These are phyloP conservation scores for Brenthis daphne DNA, from an alignment of 2,888 invertebrate species.

Conservation along the genomic window DNA sequence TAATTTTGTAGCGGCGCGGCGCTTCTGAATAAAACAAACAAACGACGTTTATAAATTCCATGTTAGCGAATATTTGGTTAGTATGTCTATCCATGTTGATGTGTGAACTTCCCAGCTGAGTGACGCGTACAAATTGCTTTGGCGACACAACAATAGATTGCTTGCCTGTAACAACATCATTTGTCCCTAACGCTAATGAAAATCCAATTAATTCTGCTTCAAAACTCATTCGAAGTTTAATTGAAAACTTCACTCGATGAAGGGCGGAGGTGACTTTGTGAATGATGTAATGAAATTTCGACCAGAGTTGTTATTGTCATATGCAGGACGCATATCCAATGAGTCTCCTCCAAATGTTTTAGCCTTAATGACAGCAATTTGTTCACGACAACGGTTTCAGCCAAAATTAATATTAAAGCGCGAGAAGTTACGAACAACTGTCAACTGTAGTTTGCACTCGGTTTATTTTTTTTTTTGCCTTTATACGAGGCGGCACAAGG, in stretches of 20 bases:
- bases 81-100: constrained; percentile 47
- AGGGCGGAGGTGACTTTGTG: constrained; percentile 63
- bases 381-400: constrained; percentile 43
- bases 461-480: constrained; percentile 51
- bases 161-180: constrained; percentile 76
- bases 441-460: constrained; percentile 39
- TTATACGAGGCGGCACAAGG: constrained; percentile 42
- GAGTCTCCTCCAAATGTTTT: constrained; percentile 63
- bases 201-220: constrained; percentile 79
- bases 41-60: background rate
- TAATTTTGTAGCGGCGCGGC: constrained; percentile 1
- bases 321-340: constrained; percentile 73
- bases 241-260: constrained; percentile 74
- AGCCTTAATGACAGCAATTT: constrained; percentile 65
- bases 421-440: constrained; percentile 33
- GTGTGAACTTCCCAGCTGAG: constrained; percentile 62
- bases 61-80: constrained; percentile 35
- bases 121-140: constrained; percentile 75
- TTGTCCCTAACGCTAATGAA: constrained; percentile 79
- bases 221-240: constrained; percentile 81
- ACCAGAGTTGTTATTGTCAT: constrained; percentile 74
- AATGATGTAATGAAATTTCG: constrained; percentile 77
- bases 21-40: background rate
- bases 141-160: constrained; percentile 67
- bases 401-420: constrained; percentile 29